Percentiles rank a stretch among this genome's conserved stretches.
Conservation (phyloP, 2,797 vertebrate genomes). For the Urocyon cinereoargenteus region DNA sequence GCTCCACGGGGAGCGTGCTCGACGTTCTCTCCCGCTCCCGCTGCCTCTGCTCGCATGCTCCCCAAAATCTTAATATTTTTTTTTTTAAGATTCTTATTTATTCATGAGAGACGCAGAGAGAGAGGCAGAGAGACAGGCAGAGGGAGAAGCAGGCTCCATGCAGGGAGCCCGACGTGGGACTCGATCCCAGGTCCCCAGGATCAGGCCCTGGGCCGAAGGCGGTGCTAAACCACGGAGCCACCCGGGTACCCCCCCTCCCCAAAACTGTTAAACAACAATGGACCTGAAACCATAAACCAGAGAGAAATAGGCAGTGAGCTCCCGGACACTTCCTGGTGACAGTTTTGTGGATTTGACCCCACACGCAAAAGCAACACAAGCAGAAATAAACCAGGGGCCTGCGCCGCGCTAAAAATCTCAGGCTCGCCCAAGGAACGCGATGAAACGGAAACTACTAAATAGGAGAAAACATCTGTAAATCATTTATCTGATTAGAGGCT, state of each 20-base stretch:
- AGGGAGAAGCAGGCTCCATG: background rate
- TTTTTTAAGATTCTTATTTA: background rate
- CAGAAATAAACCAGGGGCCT: background rate
- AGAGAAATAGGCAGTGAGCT: background rate
- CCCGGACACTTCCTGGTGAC: background rate
- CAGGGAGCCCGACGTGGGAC: background rate
- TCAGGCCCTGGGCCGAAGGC: background rate
- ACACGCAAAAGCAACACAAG: background rate
- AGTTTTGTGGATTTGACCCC: background rate
- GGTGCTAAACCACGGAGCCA: background rate
- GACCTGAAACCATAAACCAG: background rate
- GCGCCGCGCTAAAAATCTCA: background rate
- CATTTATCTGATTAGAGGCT: background rate
- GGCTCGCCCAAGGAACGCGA: rapidly evolving
- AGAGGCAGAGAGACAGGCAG: background rate
- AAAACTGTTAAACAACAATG: background rate
- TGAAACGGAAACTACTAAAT: rapidly evolving
- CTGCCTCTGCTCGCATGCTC: too few species aligned
- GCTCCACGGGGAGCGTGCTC: rapidly evolving
- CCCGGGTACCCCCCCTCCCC: too few species aligned
- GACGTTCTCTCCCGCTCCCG: background rate
- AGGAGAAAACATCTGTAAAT: too few species aligned
- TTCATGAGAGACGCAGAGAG: background rate
- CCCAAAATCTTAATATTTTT: background rate
- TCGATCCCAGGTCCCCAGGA: background rate